These are phyloP conservation scores for Stegodyphus mimosarum DNA, from an alignment of 1,140 invertebrate genomes.

Conservation along the genomic window DNA sequence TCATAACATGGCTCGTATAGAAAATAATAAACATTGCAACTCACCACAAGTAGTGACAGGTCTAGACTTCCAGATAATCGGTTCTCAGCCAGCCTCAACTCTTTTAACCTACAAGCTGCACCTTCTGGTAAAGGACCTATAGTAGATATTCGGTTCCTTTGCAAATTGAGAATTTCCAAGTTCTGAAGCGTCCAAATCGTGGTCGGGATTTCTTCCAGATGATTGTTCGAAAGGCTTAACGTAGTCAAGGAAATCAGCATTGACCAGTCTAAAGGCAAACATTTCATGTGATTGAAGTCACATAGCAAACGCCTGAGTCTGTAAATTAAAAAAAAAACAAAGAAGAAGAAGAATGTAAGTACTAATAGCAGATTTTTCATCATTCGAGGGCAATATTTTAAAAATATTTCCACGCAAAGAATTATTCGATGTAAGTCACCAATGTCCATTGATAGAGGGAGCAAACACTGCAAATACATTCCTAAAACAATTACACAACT, in stretches of 20 bases:
- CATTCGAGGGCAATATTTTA: too few relatives aligned
- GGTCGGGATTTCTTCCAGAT: slow-evolving; percentile 2
- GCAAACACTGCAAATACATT: too few relatives aligned
- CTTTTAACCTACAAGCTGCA: slow-evolving; percentile 9
- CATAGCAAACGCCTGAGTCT: slow-evolving; percentile 27
- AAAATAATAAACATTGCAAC: not conserved
- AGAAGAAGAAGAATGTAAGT: too few relatives aligned
- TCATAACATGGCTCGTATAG: not conserved
- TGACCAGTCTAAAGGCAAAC: slow-evolving; percentile 18
- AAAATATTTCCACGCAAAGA: too few relatives aligned
- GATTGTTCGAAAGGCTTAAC: slow-evolving; percentile 31
- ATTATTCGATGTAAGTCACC: too few relatives aligned
- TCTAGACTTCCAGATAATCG: slow-evolving; percentile 22
- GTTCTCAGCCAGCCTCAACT: slow-evolving; percentile 13
- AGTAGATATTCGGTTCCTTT: slow-evolving; percentile 6
- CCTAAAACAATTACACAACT: too few relatives aligned
- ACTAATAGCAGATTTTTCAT: too few relatives aligned
- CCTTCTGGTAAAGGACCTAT: slow-evolving; percentile 10
- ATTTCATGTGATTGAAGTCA: slow-evolving; percentile 31
- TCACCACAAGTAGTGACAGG: slow-evolving; percentile 23
- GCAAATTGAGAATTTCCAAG: slow-evolving; percentile 16
- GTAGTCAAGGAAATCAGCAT: not conserved
- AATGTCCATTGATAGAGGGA: too few relatives aligned
- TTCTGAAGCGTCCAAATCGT: slow-evolving; percentile 23
- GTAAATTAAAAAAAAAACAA: not conserved